Base-by-base conservation (phyloP, 1,140 invertebrate species). In the Drosophila santomea region DNA sequence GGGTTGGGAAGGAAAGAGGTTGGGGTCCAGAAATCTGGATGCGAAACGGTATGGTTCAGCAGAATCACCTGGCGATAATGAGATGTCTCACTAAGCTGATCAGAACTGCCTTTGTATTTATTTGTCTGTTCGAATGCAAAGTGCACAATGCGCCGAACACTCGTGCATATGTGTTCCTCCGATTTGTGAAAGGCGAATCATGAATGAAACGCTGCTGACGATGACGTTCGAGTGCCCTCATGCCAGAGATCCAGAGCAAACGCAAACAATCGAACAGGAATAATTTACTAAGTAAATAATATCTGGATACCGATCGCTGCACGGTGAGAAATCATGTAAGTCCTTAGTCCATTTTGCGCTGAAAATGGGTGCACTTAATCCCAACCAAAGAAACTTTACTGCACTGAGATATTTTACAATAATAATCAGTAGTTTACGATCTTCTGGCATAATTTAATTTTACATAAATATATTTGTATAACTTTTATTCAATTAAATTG, bases 251-350 rank as follows among this genome's bases (percentile, higher is more conserved):
- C 83, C 83, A 88, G 84, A 89, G 83, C 83, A 86, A 86, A 86
- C 75, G 83, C 83, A 86, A 86, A 86, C 83, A 86, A 86, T 86
- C 79, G 84, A 84, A 89, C 84, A 89, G 84, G 84, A 89, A 88
- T 88, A 88, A 88, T 88, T 88, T 88, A 88, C 84, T 89, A 88
- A 84, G 84, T 89, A 88, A 88, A 88, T 88, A 88, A 84, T 57
- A 88, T 66, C 64, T 68, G 67, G 72, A 74, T 63, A 74, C 59
- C 20, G 67, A 68, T 56, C 41, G 36, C 45, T 66, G 51, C 56
- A 73, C 55, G 2, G 3, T 15, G 3, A 58, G 11, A 61, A 61
- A 52, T 15, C 3, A 3, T 7, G n/a, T 8, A 7, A 10, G 4
- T 2, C 8, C 0, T 3, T 10, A 0, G 6, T 7, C 2, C 7